Base-by-base conservation (phyloP, 2,113 vertebrate genomes). In the Menura novaehollandiae region DNA sequence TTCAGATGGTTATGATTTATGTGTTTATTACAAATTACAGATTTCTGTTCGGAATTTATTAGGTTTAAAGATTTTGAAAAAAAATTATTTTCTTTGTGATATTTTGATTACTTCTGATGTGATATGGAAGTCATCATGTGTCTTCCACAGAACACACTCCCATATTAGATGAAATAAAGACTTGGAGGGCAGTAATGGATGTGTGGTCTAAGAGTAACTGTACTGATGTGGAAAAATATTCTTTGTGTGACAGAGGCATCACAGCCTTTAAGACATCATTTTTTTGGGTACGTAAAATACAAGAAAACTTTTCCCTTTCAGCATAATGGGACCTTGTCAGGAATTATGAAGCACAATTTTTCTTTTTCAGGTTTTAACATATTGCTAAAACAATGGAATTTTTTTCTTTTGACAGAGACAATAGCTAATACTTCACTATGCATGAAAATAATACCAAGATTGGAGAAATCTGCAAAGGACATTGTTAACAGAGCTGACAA, bases 321-420 rank as follows among this genome's bases (percentile, higher is more conserved):
- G 22, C 88, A 20, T 85, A 91, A 94, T 92, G 67, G 85, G 94
- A 83, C 64, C 51, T 55, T 95, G 88, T 91, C 90, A 93, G 47
- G 72, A 94, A 93, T 94, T 89, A 91, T 75, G 53, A 92, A 72
- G 28, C 71, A 52, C 71, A 73, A 64, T 94, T 86, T 78, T 91
- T 95, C 89, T 85, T 89, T 72, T 67, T 68, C 44, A 74, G 47
- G 47, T 84, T 97, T 90, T 78, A 92, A 68, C 72, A 62, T 59
- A 60, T 56, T 89, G 74, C 71, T 72, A 33, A 95, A 85, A 66
- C 91, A 92, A 89, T 76, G 41, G 63, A 46, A 7, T 78, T 93
- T 91, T 92, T 95, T 93, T 20, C 53, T 75, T 92, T 66, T 72
- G 89, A 82, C 58, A 73, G 75, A 84, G 16, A 87, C 79, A 95